These are phyloP conservation scores for Gasteruption jaculator DNA, from an alignment of 2,888 invertebrate genomes.

Conservation along the genomic window DNA sequence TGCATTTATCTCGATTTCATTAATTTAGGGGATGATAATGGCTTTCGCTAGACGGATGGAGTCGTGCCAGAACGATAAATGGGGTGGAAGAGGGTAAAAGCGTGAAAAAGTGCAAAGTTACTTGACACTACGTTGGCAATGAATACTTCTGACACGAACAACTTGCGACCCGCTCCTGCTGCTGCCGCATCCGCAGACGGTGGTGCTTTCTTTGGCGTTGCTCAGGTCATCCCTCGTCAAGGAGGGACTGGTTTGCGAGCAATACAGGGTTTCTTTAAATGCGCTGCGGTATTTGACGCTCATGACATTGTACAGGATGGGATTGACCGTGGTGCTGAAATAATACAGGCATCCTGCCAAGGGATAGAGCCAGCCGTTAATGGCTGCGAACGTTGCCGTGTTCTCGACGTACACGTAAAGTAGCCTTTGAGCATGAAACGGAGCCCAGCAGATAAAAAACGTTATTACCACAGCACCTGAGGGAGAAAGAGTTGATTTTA, in stretches of 20 bases:
- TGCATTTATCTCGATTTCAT: no score
- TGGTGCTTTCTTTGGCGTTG: conserved; percentile 58
- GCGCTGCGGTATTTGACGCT: conserved; percentile 70
- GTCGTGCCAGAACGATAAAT: no score
- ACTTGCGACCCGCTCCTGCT: conserved; percentile 52
- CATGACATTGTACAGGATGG: conserved; percentile 82
- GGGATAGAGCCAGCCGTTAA: conserved; percentile 74
- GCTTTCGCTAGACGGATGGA: no score
- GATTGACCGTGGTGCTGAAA: conserved; percentile 69
- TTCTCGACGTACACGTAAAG: conserved; percentile 69
- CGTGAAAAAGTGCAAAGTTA: conserved; percentile 18
- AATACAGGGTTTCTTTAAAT: conserved; percentile 71
- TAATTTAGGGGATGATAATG: no score
- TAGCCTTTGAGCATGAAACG: conserved; percentile 87
- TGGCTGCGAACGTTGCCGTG: conserved; percentile 57
- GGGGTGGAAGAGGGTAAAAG: neutral
- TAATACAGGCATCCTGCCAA: conserved; percentile 72
- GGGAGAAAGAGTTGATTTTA: no score
- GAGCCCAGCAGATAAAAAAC: conserved; percentile 93
- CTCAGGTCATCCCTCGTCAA: conserved; percentile 51
- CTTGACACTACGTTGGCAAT: conserved; percentile 27
- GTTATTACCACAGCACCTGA: conserved; percentile 87
- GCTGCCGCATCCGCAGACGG: conserved; percentile 55
- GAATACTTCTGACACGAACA: conserved; percentile 50
- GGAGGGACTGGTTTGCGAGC: conserved; percentile 53